Evolutionary conservation across 2,797 vertebrate species (phyloP), one percentile per base, ranked within the genome.

Genomic region (Hyperoplus immaculatus): DNA sequence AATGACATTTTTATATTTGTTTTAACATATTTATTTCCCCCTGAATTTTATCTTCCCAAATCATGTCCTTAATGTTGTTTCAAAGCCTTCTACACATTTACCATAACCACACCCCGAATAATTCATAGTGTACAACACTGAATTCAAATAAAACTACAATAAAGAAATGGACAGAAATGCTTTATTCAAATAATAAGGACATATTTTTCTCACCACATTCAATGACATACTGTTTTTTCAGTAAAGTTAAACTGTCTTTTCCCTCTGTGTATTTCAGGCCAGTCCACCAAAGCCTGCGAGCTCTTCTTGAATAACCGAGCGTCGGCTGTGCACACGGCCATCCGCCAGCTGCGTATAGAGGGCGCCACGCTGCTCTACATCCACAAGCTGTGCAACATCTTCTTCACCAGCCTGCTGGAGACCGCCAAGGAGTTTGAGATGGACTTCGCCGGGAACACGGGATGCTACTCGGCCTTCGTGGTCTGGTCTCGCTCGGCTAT

Each of bases 371-470:
- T 99, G 82, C 97, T 99, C 39, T 99, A 99, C 92, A 98, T 99
- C 88, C 97, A 99, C 92, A 99, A 99, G 77, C 96, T 99, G 64
- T 99, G 98, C 90, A 98, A 99, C 5, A 97, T 99, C 85, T 99
- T 99, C 94, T 99, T 99, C 88, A 99, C 97, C 70, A 97, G 97
- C 89, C 77, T 99, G 21, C 94, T 98, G n/a, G 98, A 99, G 91
- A 99, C 98, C 0, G 97, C 98, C 0, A 95, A 96, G 68, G 98
- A 99, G 92, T 99, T 99, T 4, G 96, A 99, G 90, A 98, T 95
- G 0, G 97, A 99, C 87, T 99, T 99, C 0, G 96, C 97, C 0
- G 97, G 96, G 14, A 96, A 97, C 94, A 97, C 96, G 0, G 98
- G 98, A 70, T 99, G 98, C 92, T 99, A 99, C 89, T 99, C 98